phyloP scores from a whole-genome alignment of 2,888 invertebrate species.

The Leptopilina myrica region DNA sequence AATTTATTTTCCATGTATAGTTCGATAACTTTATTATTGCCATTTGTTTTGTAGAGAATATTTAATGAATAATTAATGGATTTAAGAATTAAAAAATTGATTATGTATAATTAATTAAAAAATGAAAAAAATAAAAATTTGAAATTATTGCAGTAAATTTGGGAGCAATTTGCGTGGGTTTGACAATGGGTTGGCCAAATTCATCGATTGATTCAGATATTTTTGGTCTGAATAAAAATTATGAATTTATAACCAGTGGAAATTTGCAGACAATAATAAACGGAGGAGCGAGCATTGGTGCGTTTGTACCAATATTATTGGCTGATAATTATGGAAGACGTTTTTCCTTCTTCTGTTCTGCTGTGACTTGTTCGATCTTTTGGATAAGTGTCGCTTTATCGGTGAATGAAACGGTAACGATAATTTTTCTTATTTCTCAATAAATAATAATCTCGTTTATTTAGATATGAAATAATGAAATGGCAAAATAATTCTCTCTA shows the following conservation, averaged over 20 bases:
- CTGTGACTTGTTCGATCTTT: conserved; percentile 39
- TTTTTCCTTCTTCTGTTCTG: conserved; percentile 55
- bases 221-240: conserved; percentile 27
- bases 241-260: not conserved
- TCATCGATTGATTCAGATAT: conserved; percentile 46
- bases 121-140: too few species aligned
- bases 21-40: too few species aligned
- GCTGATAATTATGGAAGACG: conserved; percentile 58
- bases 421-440: not conserved
- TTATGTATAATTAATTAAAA: too few species aligned
- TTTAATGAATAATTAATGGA: too few species aligned
- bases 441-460: too few species aligned
- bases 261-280: conserved; percentile 46
- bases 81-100: too few species aligned
- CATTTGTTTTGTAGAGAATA: too few species aligned
- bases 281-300: conserved; percentile 58
- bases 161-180: conserved; percentile 58
- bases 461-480: too few species aligned
- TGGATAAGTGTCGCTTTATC: conserved; percentile 43
- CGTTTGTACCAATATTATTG: conserved; percentile 56
- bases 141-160: conserved; percentile 53
- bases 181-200: conserved; percentile 58
- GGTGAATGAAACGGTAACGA: conserved; percentile 45
- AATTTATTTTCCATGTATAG: too few species aligned
- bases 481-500: conserved; percentile 42